phyloP scores from a whole-genome alignment of 2,797 vertebrate genomes.

The Potorous gilbertii region DNA sequence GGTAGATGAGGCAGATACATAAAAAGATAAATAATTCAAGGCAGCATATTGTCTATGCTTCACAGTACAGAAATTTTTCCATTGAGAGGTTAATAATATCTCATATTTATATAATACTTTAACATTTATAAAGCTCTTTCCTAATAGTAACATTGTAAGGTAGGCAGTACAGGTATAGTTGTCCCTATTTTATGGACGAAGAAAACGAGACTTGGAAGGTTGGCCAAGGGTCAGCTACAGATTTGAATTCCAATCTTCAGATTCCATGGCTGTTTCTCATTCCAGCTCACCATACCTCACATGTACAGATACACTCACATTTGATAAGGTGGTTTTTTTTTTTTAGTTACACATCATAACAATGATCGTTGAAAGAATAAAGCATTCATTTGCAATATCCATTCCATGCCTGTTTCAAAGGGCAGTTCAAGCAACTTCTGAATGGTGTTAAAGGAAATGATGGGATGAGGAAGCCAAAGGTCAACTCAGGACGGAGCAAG shows the following conservation, averaged over 20 bases:
- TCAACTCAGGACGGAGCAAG: background rate
- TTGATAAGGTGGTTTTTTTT: background rate
- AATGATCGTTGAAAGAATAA: background rate
- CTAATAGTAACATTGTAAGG: background rate
- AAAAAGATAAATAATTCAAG: background rate
- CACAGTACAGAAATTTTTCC: background rate
- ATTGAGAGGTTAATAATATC: background rate
- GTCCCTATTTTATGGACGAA: background rate
- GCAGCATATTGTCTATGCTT: background rate
- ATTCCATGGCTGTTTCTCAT: background rate
- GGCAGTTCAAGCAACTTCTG: slow-evolving; percentile 15
- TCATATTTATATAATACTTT: background rate
- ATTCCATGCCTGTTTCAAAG: slow-evolving; percentile 24
- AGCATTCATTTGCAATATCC: slow-evolving; percentile 5
- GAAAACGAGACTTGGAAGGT: background rate
- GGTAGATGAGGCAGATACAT: background rate
- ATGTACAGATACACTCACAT: background rate
- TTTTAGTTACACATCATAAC: background rate
- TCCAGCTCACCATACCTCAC: background rate
- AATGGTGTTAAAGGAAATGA: slow-evolving; percentile 34
- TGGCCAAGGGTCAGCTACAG: background rate
- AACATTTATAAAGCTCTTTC: background rate
- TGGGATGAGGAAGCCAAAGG: slow-evolving; percentile 4
- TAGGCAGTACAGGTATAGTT: background rate
- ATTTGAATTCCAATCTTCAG: background rate